Evolutionary conservation across 2,888 invertebrate genomes (phyloP).

Genomic region (Leptinotarsa haldemani): DNA sequence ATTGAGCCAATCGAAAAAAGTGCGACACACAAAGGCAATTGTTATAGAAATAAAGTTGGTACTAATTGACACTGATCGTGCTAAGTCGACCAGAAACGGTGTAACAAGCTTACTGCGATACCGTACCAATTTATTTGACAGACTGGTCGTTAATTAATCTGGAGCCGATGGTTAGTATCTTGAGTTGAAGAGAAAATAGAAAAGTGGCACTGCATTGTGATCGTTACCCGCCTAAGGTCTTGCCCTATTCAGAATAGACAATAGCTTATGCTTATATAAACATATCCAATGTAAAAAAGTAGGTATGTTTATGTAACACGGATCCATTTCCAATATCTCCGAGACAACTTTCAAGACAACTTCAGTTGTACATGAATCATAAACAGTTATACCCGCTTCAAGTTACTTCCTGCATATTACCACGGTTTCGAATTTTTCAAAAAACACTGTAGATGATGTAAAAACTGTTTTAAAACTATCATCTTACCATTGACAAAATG

Average conservation of each 20-base stretch:
- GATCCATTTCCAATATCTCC: too few species aligned
- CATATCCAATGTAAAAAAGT: too few species aligned
- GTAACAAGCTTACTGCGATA: slow-evolving; percentile 48
- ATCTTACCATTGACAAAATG: too few species aligned
- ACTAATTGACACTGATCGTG: slow-evolving; percentile 61
- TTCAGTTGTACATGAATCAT: too few species aligned
- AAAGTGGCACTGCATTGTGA: background rate
- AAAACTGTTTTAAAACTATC: too few species aligned
- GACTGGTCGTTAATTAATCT: slow-evolving; percentile 43
- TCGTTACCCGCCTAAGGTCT: background rate
- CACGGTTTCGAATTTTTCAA: too few species aligned
- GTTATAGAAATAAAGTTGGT: slow-evolving; percentile 54
- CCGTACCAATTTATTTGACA: slow-evolving; percentile 44
- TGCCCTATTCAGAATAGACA: background rate
- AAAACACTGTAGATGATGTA: too few species aligned
- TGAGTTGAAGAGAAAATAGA: slow-evolving; percentile 24
- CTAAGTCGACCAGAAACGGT: slow-evolving; percentile 57
- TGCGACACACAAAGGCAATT: slow-evolving; percentile 57
- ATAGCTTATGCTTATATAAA: too few species aligned
- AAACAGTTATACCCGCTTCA: too few species aligned
- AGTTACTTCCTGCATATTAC: too few species aligned
- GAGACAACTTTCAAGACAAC: too few species aligned
- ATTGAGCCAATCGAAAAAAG: slow-evolving; percentile 57
- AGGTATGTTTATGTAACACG: too few species aligned
- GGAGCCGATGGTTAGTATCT: slow-evolving; percentile 40